Base-by-base conservation (phyloP, 2,888 invertebrate genomes). In the Limnephilus lunatus region DNA sequence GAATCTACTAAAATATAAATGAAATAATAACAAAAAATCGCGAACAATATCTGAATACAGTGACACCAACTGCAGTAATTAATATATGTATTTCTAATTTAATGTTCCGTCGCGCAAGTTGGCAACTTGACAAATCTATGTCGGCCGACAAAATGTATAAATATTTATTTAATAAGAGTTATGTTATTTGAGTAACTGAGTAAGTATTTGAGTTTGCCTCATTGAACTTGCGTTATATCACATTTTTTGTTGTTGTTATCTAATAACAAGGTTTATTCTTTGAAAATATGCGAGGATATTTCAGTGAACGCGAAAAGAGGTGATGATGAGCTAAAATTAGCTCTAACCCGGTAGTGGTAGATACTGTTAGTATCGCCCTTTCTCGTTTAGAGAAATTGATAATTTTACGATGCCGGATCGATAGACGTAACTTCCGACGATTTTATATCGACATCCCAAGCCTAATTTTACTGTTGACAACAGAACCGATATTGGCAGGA, bases 81-180 rank as follows among this genome's bases (percentile, higher is more conserved):
- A 88, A 80, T 88, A 53, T 30, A 44, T 12, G 44, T 44, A 88
- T 80, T 68, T 53, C 88, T 88, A 35, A 88, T 88, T 88, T 88
- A 88, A 88, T 68, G 68, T 68, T 68, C 32, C 32, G n/a, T 32
- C 31, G 80, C 88, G 31, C 68, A 88, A 25, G 68, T 88, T 88
- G 88, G 88, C 88, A 88, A 14, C 30, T n/a, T 88, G 88, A 88
- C 88, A 88, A 68, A 31, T 19, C 88, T 19, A 19, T 25, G 35
- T 88, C 88, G 30, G 88, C 88, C 68, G 86, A 44, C 19, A 86
- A 86, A 86, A 86, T 86, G 44, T 86, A 86, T 86, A 86, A 86
- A 48, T 86, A 86, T 86, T 48, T 86, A 86, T 39, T 35, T 19
- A 83, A 83, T 83, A 83, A 83, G 35, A 83, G 15, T 83, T 83